Evolutionary conservation across 2,888 invertebrate genomes (phyloP).

Genomic region (Leptopterna dolabrata): DNA sequence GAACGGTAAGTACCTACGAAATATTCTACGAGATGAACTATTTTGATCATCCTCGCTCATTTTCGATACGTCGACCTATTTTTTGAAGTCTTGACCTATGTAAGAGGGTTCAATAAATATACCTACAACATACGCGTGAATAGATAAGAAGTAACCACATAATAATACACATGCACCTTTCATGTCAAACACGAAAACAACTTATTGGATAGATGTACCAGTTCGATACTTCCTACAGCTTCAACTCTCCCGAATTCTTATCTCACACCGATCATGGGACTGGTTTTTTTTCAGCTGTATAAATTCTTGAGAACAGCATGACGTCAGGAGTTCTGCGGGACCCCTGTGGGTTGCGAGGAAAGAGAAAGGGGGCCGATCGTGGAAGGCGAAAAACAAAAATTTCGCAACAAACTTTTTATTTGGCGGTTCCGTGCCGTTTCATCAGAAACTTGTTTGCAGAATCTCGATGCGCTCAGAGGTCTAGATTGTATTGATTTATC

Average conservation of each 20-base stretch:
- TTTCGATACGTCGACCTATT: no score
- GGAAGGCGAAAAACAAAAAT: neutral
- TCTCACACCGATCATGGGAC: neutral
- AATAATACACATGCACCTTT: neutral
- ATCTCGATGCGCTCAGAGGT: neutral
- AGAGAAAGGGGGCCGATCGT: neutral
- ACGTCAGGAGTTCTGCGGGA: neutral
- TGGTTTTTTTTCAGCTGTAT: neutral
- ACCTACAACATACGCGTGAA: no score
- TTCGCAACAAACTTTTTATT: neutral
- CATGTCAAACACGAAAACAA: neutral
- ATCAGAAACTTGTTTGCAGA: neutral
- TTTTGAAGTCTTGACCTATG: no score
- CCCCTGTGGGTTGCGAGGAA: neutral
- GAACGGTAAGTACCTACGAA: no score
- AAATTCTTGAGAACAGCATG: neutral
- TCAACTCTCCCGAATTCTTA: neutral
- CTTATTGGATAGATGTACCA: neutral
- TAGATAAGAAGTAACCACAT: neutral
- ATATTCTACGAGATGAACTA: no score
- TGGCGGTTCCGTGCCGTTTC: neutral
- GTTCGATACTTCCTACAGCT: neutral
- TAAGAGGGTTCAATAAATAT: no score
- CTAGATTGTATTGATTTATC: neutral
- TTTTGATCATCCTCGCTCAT: no score